Base-by-base conservation (phyloP, 2,113 vertebrate species). In the Eolophus roseicapilla region DNA sequence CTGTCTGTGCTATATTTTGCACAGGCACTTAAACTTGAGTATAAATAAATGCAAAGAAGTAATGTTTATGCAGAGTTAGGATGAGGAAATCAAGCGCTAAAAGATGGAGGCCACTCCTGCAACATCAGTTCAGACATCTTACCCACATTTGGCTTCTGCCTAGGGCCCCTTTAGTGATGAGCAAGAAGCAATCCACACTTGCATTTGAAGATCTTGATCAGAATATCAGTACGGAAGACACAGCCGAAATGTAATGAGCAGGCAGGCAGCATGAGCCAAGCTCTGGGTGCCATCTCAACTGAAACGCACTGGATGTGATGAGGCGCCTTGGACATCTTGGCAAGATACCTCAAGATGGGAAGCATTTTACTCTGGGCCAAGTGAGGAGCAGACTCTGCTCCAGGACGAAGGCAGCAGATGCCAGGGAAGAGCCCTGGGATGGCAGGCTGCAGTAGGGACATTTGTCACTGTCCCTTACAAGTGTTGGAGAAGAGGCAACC, bases 1-100 rank as follows among this genome's bases (percentile, higher is more conserved):
- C 96, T 97, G 95, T 80, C 95, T 95, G 88, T 93, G 86, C 96
- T 97, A n/a, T 97, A 97, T 98, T 98, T 98, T 98, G 92, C 94
- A 93, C 83, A 96, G 93, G 85, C 96, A 96, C 93, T 98, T 98
- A 97, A 95, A 96, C 89, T 91, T 91, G 79, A 95, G 92, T 95
- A 96, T 74, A 85, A 86, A 93, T 92, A 95, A 92, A 95, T 82
- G 92, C 77, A 92, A 92, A 94, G 91, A 89, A 89, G 77, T 92
- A 70, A 63, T 84, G 95, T 82, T 96, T 92, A 93, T 87, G 95
- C 83, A 60, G 90, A 95, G 86, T 80, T 93, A 82, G 82, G 94
- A 93, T 11, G 78, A 78, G 85, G 70, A 96, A 95, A 92, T 82
- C 74, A 91, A 92, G 83, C 6, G 3, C 85, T 92, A 46, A 93